Conservation (phyloP, 2,888 invertebrate species). For the Luperina nickerlii region DNA sequence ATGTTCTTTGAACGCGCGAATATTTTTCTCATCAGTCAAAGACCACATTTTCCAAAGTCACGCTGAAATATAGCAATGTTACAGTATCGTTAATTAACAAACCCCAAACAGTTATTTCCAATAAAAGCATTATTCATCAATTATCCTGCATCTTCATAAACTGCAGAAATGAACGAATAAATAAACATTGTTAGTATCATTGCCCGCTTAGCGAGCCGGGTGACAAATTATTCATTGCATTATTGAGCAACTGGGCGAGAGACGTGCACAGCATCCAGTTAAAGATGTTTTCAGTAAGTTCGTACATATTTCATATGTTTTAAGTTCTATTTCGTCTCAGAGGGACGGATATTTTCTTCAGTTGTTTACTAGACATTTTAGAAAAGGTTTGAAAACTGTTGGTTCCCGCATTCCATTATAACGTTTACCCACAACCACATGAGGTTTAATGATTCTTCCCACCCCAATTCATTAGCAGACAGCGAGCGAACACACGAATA, state of each 20-base stretch:
- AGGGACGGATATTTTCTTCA: neutral
- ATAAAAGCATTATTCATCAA: conserved; percentile 34
- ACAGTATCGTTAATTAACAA: neutral
- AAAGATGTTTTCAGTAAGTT: conserved; percentile 45
- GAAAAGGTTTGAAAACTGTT: neutral
- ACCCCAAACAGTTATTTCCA: conserved; percentile 16
- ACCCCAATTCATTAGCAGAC: conserved; percentile 16
- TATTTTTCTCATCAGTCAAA: neutral
- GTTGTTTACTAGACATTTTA: neutral
- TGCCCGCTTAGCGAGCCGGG: conserved; percentile 54
- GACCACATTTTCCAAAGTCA: too few relatives aligned
- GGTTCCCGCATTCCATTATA: neutral
- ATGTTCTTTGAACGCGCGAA: neutral
- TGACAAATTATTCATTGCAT: conserved; percentile 64
- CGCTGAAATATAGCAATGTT: neutral
- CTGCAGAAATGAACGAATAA: conserved; percentile 39
- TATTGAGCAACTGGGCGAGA: conserved; percentile 50
- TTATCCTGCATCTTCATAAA: conserved; percentile 31
- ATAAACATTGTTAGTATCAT: conserved; percentile 50
- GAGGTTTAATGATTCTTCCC: neutral
- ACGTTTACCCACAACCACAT: neutral
- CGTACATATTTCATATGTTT: conserved; percentile 55
- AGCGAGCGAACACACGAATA: conserved; percentile 21
- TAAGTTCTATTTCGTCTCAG: conserved; percentile 25
- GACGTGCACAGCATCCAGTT: conserved; percentile 39